Evolutionary conservation across 2,888 invertebrate genomes (phyloP), one percentile per base, ranked within the genome.

Genomic region (Chymomyza fuscimana): DNA sequence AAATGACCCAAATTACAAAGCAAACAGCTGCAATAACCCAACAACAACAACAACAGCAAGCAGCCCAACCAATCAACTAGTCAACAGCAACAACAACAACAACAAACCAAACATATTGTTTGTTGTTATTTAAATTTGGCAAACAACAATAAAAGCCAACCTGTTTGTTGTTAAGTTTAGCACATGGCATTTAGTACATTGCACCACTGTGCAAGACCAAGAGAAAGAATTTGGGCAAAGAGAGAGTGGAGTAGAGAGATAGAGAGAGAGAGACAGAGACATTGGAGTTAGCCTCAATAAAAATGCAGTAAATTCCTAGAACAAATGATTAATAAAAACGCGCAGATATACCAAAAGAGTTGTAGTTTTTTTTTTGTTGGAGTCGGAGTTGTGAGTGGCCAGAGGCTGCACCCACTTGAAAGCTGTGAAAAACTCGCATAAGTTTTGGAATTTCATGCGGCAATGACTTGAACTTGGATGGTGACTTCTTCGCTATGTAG

Each of bases 241-340:
- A 40, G 40, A 3, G 40, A 32, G 32, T 6, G 32, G 40, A 12
- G 12, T 5, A 12, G 40, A 10, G 12, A 10, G 40, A 15, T 36
- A 36, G 36, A 62, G 19, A 50, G 59, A 52, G 50, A 54, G 15
- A 62, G 64, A 25, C 40, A 10, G 22, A 68, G 68, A 52, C 51
- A 54, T 54, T 12, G 61, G 64, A 25, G 79, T 87, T 79, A 85
- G 83, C 79, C 86, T 85, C 81, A 86, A 87, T 86, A 85, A 87
- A 86, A 80, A 86, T 75, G 88, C 65, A 82, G 88, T 86, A 87
- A 86, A 86, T 86, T 86, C 85, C 82, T 87, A 86, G 88, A 87
- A 85, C 82, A 76, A 87, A 86, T 86, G 85, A 86, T 86, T 86
- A 87, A 86, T 86, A 86, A 86, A 85, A 85, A 76, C 74, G 67